Evolutionary conservation across 2,113 vertebrate genomes (phyloP).

Genomic region (Xenopus laevis): DNA sequence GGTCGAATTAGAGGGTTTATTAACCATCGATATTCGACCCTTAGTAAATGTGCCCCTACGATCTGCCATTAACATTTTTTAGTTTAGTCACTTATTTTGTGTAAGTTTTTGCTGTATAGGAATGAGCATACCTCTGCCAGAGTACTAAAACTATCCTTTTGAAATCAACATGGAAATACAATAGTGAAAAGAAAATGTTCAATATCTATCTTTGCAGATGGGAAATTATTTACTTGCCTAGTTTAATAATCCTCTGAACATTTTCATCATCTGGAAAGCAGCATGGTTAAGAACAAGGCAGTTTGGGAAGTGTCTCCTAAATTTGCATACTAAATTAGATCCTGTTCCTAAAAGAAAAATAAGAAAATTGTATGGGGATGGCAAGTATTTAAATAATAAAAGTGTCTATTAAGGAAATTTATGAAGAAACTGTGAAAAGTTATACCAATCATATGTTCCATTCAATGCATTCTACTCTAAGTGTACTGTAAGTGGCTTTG

Average conservation of each 20-base stretch:
- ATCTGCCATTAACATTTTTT: no score
- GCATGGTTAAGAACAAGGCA: slow-evolving; percentile 40
- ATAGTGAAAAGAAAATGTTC: not conserved
- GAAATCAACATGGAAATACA: slow-evolving; percentile 1
- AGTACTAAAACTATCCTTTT: slow-evolving; percentile 3
- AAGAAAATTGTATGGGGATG: slow-evolving; percentile 32
- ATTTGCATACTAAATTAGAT: slow-evolving; percentile 45
- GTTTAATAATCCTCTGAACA: slow-evolving; percentile 37
- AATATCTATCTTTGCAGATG: rapidly evolving
- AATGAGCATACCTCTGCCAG: not conserved
- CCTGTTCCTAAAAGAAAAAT: slow-evolving; percentile 34
- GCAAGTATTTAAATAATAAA: slow-evolving; percentile 53
- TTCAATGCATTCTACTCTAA: slow-evolving; percentile 53
- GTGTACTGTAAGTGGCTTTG: slow-evolving; percentile 58
- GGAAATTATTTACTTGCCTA: not conserved
- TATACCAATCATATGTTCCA: slow-evolving; percentile 56
- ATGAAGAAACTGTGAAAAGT: slow-evolving; percentile 58
- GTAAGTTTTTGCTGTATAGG: no score
- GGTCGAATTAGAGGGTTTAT: no score
- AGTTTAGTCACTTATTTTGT: no score
- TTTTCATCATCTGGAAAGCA: slow-evolving; percentile 33
- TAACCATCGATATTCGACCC: no score
- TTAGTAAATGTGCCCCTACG: no score
- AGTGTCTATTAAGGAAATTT: slow-evolving; percentile 56
- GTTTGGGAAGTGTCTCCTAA: slow-evolving; percentile 38